Base-by-base conservation (phyloP, 1,140 invertebrate species). In the Drosophila aff. region DNA sequence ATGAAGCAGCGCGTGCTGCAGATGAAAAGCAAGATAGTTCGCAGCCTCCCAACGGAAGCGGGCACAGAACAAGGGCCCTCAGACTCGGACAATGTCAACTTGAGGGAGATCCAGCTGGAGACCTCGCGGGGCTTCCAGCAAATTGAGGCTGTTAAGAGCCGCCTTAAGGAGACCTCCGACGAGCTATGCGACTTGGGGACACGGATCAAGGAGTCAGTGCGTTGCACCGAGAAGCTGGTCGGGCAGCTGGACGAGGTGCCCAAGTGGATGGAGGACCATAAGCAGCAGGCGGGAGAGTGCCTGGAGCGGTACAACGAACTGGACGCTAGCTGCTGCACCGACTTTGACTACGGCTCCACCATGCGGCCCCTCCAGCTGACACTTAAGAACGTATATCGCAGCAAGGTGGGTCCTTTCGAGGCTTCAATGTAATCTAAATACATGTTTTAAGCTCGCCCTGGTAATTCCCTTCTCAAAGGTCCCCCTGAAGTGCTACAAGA, bases 1-100 rank as follows among this genome's bases (percentile, higher is more conserved):
- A 71, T 71, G 65, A 78, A 60, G 36, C 65, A 76, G 50, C 55
- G 63, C 3, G 55, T 49, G 3, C 16, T 76, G 15, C 11, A 76
- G 16, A 13, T 77, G 28, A 43, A 28, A 5, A 38, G 41, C 4
- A 11, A 31, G 1, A n/a, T 77, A 2, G 23, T 77, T 2, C 15
- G 10, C 6, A 31, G 16, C 5, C n/a, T 44, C 6, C n/a, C 60
- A 2, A 7, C 13, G 3, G 18, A 38, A 28, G 6, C 10, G 11
- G 10, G 0, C 31, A 7, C n/a, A n/a, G 8, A 18, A 8, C 40
- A 31, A 11, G 36, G 26, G 15, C 8, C 21, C 9, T 7, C 9
- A 0, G 31, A 11, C 36, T 77, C 74, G 13, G 7, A 53, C 6
- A 43, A 69, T 41, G 36, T 2, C 4, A 8, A 68, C 16, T 23